Evolutionary conservation across 2,113 vertebrate genomes (phyloP), one percentile per base, ranked within the genome.

Genomic region (Nesospiza acunhae): DNA sequence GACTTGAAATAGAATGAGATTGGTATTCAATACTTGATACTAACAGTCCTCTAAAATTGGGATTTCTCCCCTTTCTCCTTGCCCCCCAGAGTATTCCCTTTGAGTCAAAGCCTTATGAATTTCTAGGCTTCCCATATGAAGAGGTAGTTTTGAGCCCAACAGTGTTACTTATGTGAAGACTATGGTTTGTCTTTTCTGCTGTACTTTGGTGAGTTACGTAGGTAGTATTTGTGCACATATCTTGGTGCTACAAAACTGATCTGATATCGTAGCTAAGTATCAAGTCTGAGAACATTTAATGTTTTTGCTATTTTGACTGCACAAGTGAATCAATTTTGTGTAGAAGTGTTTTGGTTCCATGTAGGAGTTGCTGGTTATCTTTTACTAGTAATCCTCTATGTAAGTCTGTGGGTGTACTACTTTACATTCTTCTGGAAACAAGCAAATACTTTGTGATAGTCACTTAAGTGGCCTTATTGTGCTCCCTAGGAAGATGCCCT

Each of bases 391-490:
- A 59, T 69, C 63, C 58, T 74, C 7, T 52, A 2, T 74, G 46
- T 22, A 73, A 10, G 18, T 30, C 56, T 24, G 15, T 74, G 28
- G 22, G 4, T 53, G 17, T 70, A 59, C 75, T 72, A 37, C 64
- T 92, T 82, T 52, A 80, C 27, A 15, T 84, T 92, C 31, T 76
- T 13, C 31, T 74, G 50, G 70, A 94, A 95, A 90, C n/a, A 78
- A 92, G 67, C n/a, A 94, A 94, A 77, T 69, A 64, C 50, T 87
- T 91, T 63, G 69, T 94, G 78, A 69, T 66, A 89, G 89, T 84
- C 79, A 76, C 90, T 95, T 87, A 79, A 89, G 59, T 96, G 79
- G 63, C 17, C 5, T 95, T 97, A 92, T 74, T 94, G 21, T 87
- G 37, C 67, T 91, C 26, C 76, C 91, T 95, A 33, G 13, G 20